Evolutionary conservation across 2,113 vertebrate species (phyloP).

Genomic region (Poicephalus meyeri): DNA sequence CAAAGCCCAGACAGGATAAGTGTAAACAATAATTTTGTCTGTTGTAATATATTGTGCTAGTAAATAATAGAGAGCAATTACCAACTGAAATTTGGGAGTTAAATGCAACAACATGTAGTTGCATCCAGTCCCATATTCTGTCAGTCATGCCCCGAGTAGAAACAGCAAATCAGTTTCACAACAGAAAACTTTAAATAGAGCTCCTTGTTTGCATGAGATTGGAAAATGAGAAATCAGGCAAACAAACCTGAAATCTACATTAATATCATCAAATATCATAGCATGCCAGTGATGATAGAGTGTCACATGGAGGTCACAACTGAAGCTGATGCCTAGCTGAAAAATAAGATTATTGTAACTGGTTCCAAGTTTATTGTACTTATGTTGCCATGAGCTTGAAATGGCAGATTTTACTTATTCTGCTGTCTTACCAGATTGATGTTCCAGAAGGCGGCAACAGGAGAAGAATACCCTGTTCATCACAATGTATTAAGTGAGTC

Average conservation of each 20-base stretch:
- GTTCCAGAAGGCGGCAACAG: slow-evolving; percentile 71
- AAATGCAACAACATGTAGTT: not conserved
- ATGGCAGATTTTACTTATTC: not conserved
- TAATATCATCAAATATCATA: not conserved
- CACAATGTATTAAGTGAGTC: slow-evolving; percentile 79
- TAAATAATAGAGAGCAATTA: slow-evolving; percentile 20
- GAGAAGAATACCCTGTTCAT: slow-evolving; percentile 59
- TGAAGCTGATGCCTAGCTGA: not conserved
- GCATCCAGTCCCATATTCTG: not conserved
- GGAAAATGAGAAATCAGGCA: not conserved
- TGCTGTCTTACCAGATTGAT: slow-evolving; percentile 73
- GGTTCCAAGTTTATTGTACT: not conserved
- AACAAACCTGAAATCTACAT: not conserved
- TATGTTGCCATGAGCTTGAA: not conserved
- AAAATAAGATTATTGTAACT: not conserved
- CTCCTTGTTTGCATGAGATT: not conserved
- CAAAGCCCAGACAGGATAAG: not conserved
- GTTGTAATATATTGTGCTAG: not conserved
- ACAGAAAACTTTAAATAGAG: not conserved
- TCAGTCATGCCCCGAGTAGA: not conserved
- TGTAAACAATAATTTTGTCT: slow-evolving; percentile 26
- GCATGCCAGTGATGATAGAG: not conserved
- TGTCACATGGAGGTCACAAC: not conserved
- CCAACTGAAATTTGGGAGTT: not conserved
- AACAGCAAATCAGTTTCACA: not conserved